Base-by-base conservation (phyloP, 2,888 invertebrate species). In the Cephus nigrinus region DNA sequence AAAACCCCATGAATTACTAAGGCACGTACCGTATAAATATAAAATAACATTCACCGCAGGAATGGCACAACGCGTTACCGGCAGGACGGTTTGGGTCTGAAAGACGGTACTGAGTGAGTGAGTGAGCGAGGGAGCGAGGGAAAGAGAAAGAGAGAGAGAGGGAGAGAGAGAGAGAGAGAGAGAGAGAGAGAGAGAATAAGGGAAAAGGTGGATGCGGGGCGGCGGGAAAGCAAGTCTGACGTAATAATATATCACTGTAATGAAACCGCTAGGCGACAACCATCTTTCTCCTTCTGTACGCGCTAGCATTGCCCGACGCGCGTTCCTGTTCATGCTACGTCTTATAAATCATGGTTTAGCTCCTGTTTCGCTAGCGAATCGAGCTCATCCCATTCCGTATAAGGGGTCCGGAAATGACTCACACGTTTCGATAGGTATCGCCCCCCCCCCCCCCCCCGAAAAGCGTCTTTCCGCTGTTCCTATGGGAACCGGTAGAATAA, bases 241-340 rank as follows among this genome's bases (percentile, higher is more conserved):
- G 83, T 87, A 87, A 88, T 87, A 86, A 88, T 86, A 86, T 86
- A 88, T 89, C 86, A 84, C 86, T 84, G 84, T 86, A 87, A 89
- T 89, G 87, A 87, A 87, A 87, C 84, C 84, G 77, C 82, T 78
- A 78, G 76, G 80, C 82, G 84, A 85, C 85, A 81, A 82, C 78
- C 79, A 74, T 69, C 77, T 74, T 76, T 79, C 73, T 75, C 77
- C 73, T 68, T 55, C 71, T 75, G 34, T 79, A 35, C 71, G 15
- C 79, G 78, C 80, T 76, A 76, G 76, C 79, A 79, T 82, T 79
- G 80, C 79, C 55, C 55, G 55, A 55, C 55, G 69, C 74, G 76
- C 81, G 83, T 80, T 84, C 81, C 71, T 82, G 81, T 82, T 80
- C 85, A 76, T 79, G 79, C 77, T 75, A 81, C 81, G 82, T 84